Evolutionary conservation across 2,888 invertebrate species (phyloP), one percentile per base, ranked within the genome.

Genomic region (Autographa gamma): DNA sequence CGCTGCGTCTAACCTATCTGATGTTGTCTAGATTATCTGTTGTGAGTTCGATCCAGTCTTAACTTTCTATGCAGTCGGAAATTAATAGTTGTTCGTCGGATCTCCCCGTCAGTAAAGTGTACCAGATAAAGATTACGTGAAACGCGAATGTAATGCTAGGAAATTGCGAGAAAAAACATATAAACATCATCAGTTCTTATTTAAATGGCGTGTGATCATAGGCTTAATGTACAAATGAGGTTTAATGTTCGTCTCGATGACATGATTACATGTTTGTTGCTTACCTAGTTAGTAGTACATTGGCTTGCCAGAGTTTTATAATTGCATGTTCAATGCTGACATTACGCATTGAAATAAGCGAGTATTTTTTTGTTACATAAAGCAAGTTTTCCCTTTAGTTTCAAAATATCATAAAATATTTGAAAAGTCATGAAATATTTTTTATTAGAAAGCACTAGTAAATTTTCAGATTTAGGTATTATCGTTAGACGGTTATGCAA

Each of bases 1-100:
- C 48, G 48, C 7, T n/a, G 43, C 6, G n/a, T 48, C 48, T 66
- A 59, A 60, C 60, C 68, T 65, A 64, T 59, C 25, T 58, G 56
- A 80, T 60, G 59, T 78, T 69, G 77, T 73, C 78, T 32, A 48
- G 71, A 69, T 78, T 67, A 81, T 81, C 62, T 78, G 61, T 67
- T 70, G 60, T 41, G 58, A 68, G 52, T 77, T 63, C 78, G 2
- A 66, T 81, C 66, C 60, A 67, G 63, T 34, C 70, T 41, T 71
- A 77, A 88, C 93, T 93, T 93, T 93, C 93, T 93, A 93, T 82
- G 82, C 71, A 81, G 85, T 79, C 85, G 87, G 87, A 92, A 92
- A 93, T 93, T 90, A 91, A 90, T 91, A 88, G 88, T 91, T 89
- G 89, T 90, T n/a, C 89, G 89, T 86, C 81, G 87, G 86, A 90